Percentiles rank a stretch among this genome's conserved stretches.
These are phyloP conservation scores for Sciaenops ocellatus DNA, from an alignment of 2,797 vertebrate species.

Conservation along the genomic window DNA sequence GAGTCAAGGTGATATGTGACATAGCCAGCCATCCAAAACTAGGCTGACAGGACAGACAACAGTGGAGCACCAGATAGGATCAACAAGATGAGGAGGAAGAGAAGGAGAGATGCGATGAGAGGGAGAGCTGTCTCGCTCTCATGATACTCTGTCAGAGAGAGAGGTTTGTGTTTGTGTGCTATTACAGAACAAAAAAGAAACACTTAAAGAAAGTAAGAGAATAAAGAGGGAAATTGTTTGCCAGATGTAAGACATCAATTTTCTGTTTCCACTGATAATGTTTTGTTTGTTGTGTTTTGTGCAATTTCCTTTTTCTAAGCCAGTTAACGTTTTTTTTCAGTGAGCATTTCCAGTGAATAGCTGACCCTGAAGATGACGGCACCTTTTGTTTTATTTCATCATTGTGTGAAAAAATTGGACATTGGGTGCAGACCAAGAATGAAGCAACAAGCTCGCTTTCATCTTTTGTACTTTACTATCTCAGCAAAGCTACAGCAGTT, in stretches of 20 bases:
- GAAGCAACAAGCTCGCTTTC: not conserved
- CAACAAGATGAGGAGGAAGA: slow-evolving; percentile 15
- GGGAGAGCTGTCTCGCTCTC: slow-evolving; percentile 39
- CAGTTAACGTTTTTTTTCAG: not conserved
- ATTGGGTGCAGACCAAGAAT: not conserved
- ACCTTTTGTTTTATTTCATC: slow-evolving; percentile 12
- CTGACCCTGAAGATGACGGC: not conserved
- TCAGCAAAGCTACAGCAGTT: not conserved
- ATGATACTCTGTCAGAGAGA: slow-evolving; percentile 31
- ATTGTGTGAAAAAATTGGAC: slow-evolving; percentile 8
- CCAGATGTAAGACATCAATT: slow-evolving; percentile 30
- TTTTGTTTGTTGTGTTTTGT: slow-evolving; percentile 29
- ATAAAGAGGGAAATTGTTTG: slow-evolving; percentile 10
- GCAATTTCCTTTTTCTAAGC: slow-evolving; percentile 24
- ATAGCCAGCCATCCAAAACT: slow-evolving; percentile 47
- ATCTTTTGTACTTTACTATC: slow-evolving; percentile 3
- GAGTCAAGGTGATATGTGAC: slow-evolving; percentile 32
- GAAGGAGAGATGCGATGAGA: slow-evolving; percentile 14
- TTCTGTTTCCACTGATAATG: not conserved
- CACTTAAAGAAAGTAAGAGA: slow-evolving; percentile 11
- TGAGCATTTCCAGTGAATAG: not conserved
- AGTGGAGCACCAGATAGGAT: slow-evolving; percentile 36
- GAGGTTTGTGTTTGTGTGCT: slow-evolving; percentile 25
- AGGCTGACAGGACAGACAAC: slow-evolving; percentile 56
- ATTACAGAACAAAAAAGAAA: slow-evolving; percentile 32